Conservation (phyloP, 1,140 invertebrate genomes). For the Coelopa frigida region DNA sequence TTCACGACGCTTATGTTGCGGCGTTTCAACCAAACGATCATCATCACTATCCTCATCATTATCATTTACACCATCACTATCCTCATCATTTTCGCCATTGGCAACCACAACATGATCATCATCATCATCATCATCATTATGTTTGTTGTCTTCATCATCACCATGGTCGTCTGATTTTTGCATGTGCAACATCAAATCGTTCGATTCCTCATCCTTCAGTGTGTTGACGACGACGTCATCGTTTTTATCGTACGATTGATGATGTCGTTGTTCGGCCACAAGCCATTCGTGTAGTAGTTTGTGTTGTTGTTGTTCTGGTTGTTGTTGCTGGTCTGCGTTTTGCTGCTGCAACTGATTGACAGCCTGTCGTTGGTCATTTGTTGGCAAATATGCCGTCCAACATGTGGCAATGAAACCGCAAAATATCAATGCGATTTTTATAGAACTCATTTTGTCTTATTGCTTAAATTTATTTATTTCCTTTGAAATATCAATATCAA, state of each 20-base stretch:
- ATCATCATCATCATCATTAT: background rate
- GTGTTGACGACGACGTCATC: conserved; percentile 15
- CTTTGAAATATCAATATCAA: too few species aligned
- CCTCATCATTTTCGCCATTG: background rate
- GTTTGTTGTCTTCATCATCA: too few species aligned
- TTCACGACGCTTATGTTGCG: conserved; percentile 24
- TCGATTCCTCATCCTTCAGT: too few species aligned
- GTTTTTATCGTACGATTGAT: conserved; percentile 29
- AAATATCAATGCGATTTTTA: too few species aligned
- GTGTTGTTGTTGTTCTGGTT: conserved; percentile 3
- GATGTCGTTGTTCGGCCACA: conserved; percentile 20
- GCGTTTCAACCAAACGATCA: background rate
- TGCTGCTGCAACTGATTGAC: background rate
- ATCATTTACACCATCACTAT: background rate
- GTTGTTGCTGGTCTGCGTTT: conserved; percentile 4
- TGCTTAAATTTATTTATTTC: too few species aligned
- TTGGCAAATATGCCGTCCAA: conserved; percentile 9
- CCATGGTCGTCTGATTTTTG: too few species aligned
- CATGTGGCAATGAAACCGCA: too few species aligned
- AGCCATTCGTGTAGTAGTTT: background rate
- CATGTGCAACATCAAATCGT: too few species aligned
- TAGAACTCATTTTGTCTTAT: too few species aligned
- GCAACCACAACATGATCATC: background rate
- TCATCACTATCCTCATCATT: conserved; percentile 4
- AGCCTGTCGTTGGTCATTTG: background rate